These are phyloP conservation scores for Andrena cerasifolii DNA, from an alignment of 1,140 invertebrate genomes.

Conservation along the genomic window DNA sequence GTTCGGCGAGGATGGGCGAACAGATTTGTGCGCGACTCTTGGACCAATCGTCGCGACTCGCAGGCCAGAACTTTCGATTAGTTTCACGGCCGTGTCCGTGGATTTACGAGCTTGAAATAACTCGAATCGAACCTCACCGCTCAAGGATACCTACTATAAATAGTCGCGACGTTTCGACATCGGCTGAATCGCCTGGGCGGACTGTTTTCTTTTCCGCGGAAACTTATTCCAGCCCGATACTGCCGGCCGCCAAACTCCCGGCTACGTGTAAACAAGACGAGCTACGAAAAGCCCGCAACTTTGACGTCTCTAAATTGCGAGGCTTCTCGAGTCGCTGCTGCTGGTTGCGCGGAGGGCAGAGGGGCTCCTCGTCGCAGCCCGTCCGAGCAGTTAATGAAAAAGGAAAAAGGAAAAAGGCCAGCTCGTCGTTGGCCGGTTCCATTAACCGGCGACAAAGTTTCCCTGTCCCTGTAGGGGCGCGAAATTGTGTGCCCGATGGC, in stretches of 20 bases:
- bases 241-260: too few species aligned
- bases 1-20: neutral
- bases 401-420: neutral
- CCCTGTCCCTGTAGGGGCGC: neutral
- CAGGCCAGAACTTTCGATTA: conserved; percentile 30
- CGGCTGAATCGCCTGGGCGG: neutral
- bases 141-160: conserved; percentile 33
- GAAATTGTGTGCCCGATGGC: neutral
- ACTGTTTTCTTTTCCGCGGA: neutral
- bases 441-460: conserved; percentile 23
- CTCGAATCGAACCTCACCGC: conserved; percentile 26
- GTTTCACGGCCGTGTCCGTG: conserved; percentile 14
- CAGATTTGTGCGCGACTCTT: neutral
- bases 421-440: neutral
- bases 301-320: neutral
- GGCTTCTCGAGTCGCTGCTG: too few species aligned
- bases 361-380: too few species aligned
- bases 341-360: too few species aligned
- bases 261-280: too few species aligned
- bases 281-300: neutral
- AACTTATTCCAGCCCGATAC: neutral
- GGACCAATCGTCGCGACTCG: neutral
- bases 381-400: neutral
- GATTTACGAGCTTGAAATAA: conserved; percentile 34
- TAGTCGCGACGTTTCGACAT: conserved; percentile 8